Base-by-base conservation (phyloP, 2,113 vertebrate species). In the Cromileptes altivelis region DNA sequence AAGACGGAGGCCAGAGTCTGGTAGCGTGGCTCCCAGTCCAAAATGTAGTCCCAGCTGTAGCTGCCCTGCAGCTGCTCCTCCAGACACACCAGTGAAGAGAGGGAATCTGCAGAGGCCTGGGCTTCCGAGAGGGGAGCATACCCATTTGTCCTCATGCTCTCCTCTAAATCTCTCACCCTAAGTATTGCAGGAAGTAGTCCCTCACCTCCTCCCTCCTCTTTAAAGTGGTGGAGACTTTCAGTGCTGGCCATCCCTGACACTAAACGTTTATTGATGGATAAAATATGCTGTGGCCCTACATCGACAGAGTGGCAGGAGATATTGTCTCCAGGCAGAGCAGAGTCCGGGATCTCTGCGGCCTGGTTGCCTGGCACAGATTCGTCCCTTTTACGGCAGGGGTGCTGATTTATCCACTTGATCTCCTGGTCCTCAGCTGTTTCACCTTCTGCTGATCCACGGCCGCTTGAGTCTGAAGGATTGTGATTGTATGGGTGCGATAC, bases 361-460 rank as follows among this genome's bases (percentile, higher is more conserved):
- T 57, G 30, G 17, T 94, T 87, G 0, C 91, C 94, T 53, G 94
- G 74, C 0, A 42, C 61, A 0, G 93, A 94, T 50, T 90, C 17
- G 0, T 84, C 47, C 40, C 84, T 91, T 90, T 96, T 96, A 60
- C 87, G 90, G 75, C 91, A 96, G 60, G 93, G 94, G 76, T 93
- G 93, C 42, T 96, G 94, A 76, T 95, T 98, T 67, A 98, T 97
- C 95, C 92, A 94, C 90, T 97, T 96, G 67, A 98, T 97, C 92
- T 98, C 98, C 80, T 96, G 95, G 1, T 98, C 97, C 82, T 99
- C 98, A 9, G 96, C 96, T 11, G 94, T 97, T 85, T 98, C 96
- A 27, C 96, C 97, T 90, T 98, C 96, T 0, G 96, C 95, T 40
- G 96, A 98, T 42, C 96, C 94, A 45, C 94, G 96, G 3, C 96